Base-by-base conservation (phyloP, 2,888 invertebrate genomes). In the Drosophila kuntzei region DNA sequence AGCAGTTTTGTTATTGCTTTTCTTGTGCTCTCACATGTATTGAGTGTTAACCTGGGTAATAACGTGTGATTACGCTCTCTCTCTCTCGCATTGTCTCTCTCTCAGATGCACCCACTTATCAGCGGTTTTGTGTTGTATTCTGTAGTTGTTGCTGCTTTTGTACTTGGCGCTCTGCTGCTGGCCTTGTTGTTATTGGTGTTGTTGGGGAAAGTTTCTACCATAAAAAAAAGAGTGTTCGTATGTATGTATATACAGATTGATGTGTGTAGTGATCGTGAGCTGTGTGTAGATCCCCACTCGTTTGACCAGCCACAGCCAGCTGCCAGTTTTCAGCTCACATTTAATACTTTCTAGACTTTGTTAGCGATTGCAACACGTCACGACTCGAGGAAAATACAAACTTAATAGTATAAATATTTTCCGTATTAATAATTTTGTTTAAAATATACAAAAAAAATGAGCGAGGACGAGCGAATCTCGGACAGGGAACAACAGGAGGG, bases 261-360 rank as follows among this genome's bases (percentile, higher is more conserved):
- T 47, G 58, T 63, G 46, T 50, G 43, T 51, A 43, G 29, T 47
- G 57, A 57, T 50, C 60, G 79, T 53, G 54, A 63, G 69, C 65
- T 47, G 63, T 39, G 58, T 74, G 47, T 63, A 57, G 60, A 70
- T 79, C 54, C 18, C 65, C 76, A 83, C 79, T 87, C 57, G 87
- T 82, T 85, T 85, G 87, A 85, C 87, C 85, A 83, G 81, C 46
- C 61, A 67, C 85, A 83, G 81, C 46, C 61, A 67, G 57, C 68
- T 62, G 36, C 44, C 59, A 44, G 61, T 46, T 54, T 57, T 29
- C 55, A 51, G 63, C 60, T 81, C 58, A 81, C 71, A 76, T 72
- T 87, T 49, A 83, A 85, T 83, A 83, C 83, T 87, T 87, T 84
- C 87, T 81, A 87, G 87, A 87, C 87, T 76, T 61, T 74, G 72